A percentile compares a stretch with the other conserved stretches of the same genome.
phyloP scores from a whole-genome alignment of 2,113 vertebrate genomes.

The Globicephala melas region DNA sequence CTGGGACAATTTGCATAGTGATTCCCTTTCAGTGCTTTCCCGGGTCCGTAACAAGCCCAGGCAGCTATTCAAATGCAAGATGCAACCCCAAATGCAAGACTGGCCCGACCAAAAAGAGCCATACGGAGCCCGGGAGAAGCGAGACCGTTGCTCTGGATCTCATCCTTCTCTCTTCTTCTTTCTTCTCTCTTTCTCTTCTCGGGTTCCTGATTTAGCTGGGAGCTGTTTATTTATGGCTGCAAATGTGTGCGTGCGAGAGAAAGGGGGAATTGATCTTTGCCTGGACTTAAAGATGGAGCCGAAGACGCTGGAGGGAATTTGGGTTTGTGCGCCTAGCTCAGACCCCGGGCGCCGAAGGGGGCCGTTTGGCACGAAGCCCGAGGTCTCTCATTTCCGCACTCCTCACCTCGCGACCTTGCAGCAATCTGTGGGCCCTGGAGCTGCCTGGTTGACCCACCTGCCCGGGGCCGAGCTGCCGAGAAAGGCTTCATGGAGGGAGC shows the following conservation, averaged over 20 bases:
- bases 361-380: slow-evolving; percentile 49
- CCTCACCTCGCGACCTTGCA: slow-evolving; percentile 47
- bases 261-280: slow-evolving; percentile 77
- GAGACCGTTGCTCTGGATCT: slow-evolving; percentile 72
- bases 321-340: slow-evolving; percentile 43
- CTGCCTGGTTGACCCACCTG: slow-evolving; percentile 31
- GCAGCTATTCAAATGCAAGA: slow-evolving; percentile 96
- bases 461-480: not conserved
- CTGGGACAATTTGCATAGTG: slow-evolving; percentile 99
- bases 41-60: slow-evolving; percentile 93
- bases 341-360: slow-evolving; percentile 68
- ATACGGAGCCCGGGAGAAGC: slow-evolving; percentile 70
- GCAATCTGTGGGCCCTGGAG: slow-evolving; percentile 49
- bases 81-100: slow-evolving; percentile 89
- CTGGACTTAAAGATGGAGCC: slow-evolving; percentile 81
- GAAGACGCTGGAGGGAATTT: slow-evolving; percentile 78
- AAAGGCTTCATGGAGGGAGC: slow-evolving; percentile 38
- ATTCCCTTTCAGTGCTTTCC: slow-evolving; percentile 93
- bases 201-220: slow-evolving; percentile 77
- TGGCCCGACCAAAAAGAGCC: slow-evolving; percentile 83
- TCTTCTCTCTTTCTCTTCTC: slow-evolving; percentile 43
- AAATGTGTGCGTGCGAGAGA: slow-evolving; percentile 78
- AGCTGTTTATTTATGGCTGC: slow-evolving; percentile 83
- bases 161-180: slow-evolving; percentile 68
- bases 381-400: slow-evolving; percentile 29